phyloP scores from a whole-genome alignment of 2,888 invertebrate genomes.

The Neria commutata region DNA sequence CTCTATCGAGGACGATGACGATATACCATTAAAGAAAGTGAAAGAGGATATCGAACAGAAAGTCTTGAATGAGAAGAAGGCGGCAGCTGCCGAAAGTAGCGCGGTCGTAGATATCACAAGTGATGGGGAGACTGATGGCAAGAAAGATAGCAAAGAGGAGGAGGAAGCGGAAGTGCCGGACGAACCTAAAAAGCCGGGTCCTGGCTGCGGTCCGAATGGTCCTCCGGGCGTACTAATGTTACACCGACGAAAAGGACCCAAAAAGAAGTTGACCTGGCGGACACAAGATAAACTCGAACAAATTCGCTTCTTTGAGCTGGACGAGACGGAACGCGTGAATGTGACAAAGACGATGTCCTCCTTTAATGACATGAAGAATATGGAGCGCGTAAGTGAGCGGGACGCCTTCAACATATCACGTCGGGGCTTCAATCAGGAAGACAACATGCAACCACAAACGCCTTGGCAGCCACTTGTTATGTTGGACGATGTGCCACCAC shows the following conservation, averaged over 20 bases:
- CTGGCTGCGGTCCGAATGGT: conserved; percentile 66
- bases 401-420: conserved; percentile 80
- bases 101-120: conserved; percentile 9
- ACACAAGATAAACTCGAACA: conserved; percentile 80
- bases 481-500: conserved; percentile 72
- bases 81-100: conserved; percentile 19
- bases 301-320: conserved; percentile 89
- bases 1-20: conserved; percentile 58
- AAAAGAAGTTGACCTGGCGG: conserved; percentile 82
- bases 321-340: conserved; percentile 95
- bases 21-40: conserved; percentile 58
- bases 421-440: conserved; percentile 73
- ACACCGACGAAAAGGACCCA: conserved; percentile 78
- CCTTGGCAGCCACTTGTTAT: conserved; percentile 75
- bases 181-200: conserved; percentile 55
- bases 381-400: conserved; percentile 86
- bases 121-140: conserved; percentile 18
- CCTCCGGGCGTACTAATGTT: conserved; percentile 75
- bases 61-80: conserved; percentile 49
- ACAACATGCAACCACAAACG: conserved; percentile 82
- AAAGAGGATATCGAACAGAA: conserved; percentile 60
- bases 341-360: conserved; percentile 74
- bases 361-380: conserved; percentile 89
- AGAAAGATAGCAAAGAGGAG: conserved; percentile 31
- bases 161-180: conserved; percentile 40